These are phyloP conservation scores for Armadillidium nasatum DNA, from an alignment of 1,140 invertebrate genomes.

Conservation along the genomic window DNA sequence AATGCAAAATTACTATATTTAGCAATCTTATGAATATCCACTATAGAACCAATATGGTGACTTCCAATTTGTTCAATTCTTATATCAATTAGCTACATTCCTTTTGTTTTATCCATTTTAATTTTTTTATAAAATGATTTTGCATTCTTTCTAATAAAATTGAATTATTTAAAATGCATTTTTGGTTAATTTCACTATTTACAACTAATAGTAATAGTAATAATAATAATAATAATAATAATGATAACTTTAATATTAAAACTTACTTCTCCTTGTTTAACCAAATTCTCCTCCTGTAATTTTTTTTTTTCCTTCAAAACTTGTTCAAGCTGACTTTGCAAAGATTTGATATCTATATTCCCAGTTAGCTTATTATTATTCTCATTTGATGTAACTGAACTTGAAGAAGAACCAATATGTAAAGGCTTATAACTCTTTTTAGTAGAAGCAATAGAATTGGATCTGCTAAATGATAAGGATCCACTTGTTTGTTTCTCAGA, in stretches of 20 bases:
- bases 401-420: background rate
- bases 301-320: background rate
- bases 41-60: no score
- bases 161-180: no score
- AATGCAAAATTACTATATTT: no score
- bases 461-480: background rate
- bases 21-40: no score
- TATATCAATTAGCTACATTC: no score
- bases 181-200: no score
- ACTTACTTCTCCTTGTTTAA: background rate
- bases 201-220: no score
- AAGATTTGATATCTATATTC: background rate
- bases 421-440: background rate
- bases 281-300: background rate
- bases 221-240: no score
- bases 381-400: background rate
- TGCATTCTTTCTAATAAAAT: no score
- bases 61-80: no score
- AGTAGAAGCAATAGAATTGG: background rate
- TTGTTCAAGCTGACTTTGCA: background rate
- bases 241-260: background rate
- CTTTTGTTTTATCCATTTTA: no score
- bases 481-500: background rate
- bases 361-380: background rate
- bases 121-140: no score